These are phyloP conservation scores for Drosophila auraria DNA, from an alignment of 1,140 invertebrate genomes.

Conservation along the genomic window DNA sequence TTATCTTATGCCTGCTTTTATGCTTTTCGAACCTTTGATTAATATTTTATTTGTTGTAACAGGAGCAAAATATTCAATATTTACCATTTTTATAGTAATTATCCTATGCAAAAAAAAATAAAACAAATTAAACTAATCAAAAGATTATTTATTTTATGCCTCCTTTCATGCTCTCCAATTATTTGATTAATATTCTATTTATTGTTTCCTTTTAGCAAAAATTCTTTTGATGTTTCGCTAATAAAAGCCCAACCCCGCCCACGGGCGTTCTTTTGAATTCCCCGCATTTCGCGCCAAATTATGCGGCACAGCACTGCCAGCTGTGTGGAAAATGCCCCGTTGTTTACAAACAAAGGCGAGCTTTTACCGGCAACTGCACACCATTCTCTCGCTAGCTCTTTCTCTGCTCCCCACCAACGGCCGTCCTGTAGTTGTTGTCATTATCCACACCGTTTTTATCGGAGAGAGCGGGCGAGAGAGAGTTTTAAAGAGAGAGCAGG, in stretches of 20 bases:
- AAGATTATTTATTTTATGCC: too few relatives aligned
- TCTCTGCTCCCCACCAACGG: background rate
- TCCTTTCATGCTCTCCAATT: too few relatives aligned
- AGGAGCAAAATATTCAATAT: too few relatives aligned
- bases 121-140: too few relatives aligned
- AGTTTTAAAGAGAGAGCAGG: slow-evolving; percentile 3
- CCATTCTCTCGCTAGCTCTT: slow-evolving; percentile 2
- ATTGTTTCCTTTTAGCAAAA: too few relatives aligned
- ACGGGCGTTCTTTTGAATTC: slow-evolving; percentile 1
- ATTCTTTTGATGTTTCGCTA: background rate
- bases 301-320: slow-evolving; percentile 25
- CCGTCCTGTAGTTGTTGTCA: background rate
- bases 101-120: too few relatives aligned
- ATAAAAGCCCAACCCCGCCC: background rate
- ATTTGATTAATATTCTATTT: too few relatives aligned
- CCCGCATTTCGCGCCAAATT: background rate
- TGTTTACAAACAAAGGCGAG: slow-evolving; percentile 53
- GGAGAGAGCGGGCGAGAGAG: background rate
- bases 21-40: too few relatives aligned
- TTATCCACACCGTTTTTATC: slow-evolving; percentile 13
- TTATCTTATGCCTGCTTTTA: too few relatives aligned
- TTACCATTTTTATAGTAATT: too few relatives aligned
- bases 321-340: background rate
- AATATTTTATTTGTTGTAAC: too few relatives aligned
- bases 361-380: slow-evolving; percentile 39